Evolutionary conservation across 2,113 vertebrate species (phyloP).

Genomic region (Sapajus apella): DNA sequence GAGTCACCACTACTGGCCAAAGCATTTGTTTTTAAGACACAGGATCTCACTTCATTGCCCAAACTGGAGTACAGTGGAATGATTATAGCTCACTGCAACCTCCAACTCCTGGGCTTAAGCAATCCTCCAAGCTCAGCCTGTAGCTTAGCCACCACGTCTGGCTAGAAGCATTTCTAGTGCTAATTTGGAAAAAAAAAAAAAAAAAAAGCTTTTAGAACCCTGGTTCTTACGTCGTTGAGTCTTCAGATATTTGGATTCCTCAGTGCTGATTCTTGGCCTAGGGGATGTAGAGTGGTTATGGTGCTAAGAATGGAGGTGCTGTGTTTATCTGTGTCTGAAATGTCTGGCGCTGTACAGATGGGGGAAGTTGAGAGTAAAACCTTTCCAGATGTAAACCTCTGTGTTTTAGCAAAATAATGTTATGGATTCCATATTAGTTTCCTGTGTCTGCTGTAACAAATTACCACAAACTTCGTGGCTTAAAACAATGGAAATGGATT

Average conservation of each 20-base stretch:
- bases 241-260: neutral
- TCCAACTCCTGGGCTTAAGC: too few species aligned
- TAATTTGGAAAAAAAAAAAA: neutral
- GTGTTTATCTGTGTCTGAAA: neutral
- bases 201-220: neutral
- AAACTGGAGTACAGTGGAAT: too few species aligned
- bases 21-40: neutral
- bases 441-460: constrained; percentile 4
- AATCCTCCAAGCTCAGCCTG: too few species aligned
- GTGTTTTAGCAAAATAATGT: neutral
- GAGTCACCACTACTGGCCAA: too few species aligned
- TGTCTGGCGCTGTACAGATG: neutral
- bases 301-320: neutral
- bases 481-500: constrained; percentile 9
- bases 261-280: neutral
- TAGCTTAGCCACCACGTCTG: too few species aligned
- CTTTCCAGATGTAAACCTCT: neutral
- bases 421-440: neutral
- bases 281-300: too few species aligned
- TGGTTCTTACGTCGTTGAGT: neutral
- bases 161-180: neutral
- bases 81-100: too few species aligned
- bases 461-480: neutral
- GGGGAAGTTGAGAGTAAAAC: neutral
- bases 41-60: too few species aligned